These are phyloP conservation scores for Trichogramma dendrolimi DNA, from an alignment of 2,888 invertebrate species.

Conservation along the genomic window DNA sequence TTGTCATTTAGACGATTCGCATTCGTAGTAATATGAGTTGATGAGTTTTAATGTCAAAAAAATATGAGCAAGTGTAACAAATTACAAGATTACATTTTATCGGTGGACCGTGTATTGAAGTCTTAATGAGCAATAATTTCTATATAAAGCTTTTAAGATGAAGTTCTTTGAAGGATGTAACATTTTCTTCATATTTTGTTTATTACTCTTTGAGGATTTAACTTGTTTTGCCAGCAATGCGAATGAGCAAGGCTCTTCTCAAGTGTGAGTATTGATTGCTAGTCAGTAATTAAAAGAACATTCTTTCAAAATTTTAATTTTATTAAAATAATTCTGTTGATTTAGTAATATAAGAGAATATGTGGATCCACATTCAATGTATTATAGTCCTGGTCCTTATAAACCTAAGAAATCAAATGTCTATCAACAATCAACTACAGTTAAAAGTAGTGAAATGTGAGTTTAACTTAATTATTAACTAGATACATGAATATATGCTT, in stretches of 20 bases:
- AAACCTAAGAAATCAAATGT: conserved; percentile 24
- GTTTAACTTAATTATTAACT: neutral
- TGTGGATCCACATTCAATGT: conserved; percentile 39
- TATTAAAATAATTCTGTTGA: conserved; percentile 20
- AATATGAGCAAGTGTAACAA: no score
- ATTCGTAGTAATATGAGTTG: no score
- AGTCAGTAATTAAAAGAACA: neutral
- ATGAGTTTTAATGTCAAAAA: no score
- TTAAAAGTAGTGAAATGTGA: conserved; percentile 12
- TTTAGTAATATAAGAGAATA: conserved; percentile 3
- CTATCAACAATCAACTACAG: neutral
- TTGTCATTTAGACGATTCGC: no score
- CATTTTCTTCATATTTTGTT: conserved; percentile 8
- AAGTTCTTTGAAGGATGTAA: conserved; percentile 1
- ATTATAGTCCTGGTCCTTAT: conserved; percentile 29
- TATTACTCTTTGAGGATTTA: neutral
- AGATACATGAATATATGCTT: no score
- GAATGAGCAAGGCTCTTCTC: conserved; percentile 16
- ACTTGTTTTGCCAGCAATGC: conserved; percentile 3
- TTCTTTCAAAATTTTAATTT: conserved; percentile 6
- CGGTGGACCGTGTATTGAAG: no score
- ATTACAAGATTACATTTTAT: no score
- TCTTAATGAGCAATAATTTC: no score
- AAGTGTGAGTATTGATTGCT: conserved; percentile 14
- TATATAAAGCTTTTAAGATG: conserved; percentile 4